Evolutionary conservation across 1,140 invertebrate genomes (phyloP).

Genomic region (Saccostrea cuccullata): DNA sequence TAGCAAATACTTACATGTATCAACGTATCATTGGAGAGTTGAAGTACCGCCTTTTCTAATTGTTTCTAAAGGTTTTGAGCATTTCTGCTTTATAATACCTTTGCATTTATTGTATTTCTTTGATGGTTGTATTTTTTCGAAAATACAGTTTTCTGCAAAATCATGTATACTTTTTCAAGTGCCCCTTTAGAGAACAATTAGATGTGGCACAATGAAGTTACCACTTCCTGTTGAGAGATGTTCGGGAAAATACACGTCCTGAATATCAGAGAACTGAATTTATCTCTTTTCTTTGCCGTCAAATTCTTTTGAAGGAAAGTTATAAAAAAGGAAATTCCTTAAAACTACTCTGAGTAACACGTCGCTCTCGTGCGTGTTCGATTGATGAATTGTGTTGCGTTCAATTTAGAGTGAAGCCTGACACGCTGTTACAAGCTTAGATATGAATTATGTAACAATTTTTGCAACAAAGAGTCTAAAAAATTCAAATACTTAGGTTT

Average conservation of each 20-base stretch:
- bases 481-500: neutral
- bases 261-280: neutral
- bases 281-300: neutral
- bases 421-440: neutral
- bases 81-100: too few relatives aligned
- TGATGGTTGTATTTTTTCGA: too few relatives aligned
- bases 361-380: neutral
- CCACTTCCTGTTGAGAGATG: neutral
- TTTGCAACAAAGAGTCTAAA: neutral
- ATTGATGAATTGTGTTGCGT: slow-evolving; percentile 18
- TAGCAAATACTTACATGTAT: too few relatives aligned
- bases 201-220: neutral
- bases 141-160: neutral
- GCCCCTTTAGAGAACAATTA: neutral
- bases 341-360: neutral
- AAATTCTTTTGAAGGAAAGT: neutral
- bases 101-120: too few relatives aligned
- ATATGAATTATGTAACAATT: neutral
- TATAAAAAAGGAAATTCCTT: neutral
- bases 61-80: too few relatives aligned
- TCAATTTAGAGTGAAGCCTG: slow-evolving; percentile 6
- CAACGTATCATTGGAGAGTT: too few relatives aligned
- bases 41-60: too few relatives aligned
- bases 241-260: slow-evolving; percentile 5
- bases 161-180: neutral